phyloP scores from a whole-genome alignment of 2,113 vertebrate genomes.

The Vidua macroura region DNA sequence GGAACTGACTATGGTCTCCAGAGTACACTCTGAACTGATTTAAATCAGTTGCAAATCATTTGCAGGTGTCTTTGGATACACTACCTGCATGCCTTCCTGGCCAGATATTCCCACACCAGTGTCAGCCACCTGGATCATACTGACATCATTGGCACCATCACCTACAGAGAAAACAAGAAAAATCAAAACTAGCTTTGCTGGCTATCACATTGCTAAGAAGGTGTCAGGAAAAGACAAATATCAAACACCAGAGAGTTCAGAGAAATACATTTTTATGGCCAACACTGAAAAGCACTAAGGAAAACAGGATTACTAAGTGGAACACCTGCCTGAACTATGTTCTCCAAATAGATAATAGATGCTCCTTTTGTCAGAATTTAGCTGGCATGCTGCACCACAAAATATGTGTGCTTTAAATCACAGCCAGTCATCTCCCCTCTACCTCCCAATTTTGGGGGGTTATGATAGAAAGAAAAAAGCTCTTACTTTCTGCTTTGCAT shows the following conservation, averaged over 20 bases:
- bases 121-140: slow-evolving; percentile 87
- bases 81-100: slow-evolving; percentile 90
- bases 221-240: background rate
- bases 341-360: background rate
- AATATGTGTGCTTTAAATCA: background rate
- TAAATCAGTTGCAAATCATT: background rate
- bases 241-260: background rate
- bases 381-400: background rate
- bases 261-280: background rate
- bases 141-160: slow-evolving; percentile 88
- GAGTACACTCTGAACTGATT: background rate
- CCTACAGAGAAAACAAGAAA: slow-evolving; percentile 61
- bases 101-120: slow-evolving; percentile 82
- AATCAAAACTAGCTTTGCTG: background rate
- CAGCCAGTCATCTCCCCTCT: background rate
- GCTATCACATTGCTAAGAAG: background rate
- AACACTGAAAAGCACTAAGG: background rate
- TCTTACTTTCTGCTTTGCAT: background rate
- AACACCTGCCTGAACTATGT: background rate
- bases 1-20: background rate
- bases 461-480: background rate
- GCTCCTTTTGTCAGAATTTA: background rate
- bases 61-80: background rate
- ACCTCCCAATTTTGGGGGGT: background rate
- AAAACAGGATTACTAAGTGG: background rate